phyloP scores from a whole-genome alignment of 2,113 vertebrate species.

The Lota lota region DNA sequence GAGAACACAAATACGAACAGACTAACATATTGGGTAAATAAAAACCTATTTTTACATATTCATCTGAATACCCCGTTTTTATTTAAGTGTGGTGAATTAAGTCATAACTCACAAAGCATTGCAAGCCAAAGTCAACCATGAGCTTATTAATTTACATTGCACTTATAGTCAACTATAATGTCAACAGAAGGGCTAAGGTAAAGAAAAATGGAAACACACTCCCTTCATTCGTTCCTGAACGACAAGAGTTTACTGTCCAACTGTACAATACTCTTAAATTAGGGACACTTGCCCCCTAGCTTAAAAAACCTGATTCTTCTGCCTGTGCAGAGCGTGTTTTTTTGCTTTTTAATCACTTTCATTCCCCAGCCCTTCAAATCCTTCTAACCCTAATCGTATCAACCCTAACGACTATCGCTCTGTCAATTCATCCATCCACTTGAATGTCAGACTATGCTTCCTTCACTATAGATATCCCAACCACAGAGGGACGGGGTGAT shows the following conservation, averaged over 20 bases:
- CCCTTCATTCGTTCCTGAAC: no score
- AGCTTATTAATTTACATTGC: no score
- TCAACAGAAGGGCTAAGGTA: no score
- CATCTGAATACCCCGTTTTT: no score
- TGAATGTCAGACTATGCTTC: constrained; percentile 12
- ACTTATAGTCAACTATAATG: no score
- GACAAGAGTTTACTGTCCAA: neutral
- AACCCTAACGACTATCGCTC: constrained; percentile 11
- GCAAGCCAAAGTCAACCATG: no score
- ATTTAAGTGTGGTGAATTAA: no score
- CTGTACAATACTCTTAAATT: neutral
- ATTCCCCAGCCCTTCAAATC: constrained; percentile 2
- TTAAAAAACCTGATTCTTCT: neutral
- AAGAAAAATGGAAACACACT: no score
- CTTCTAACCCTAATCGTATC: constrained; percentile 6
- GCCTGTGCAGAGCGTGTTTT: neutral
- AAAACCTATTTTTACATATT: no score
- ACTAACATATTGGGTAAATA: no score
- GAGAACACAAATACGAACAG: constrained; percentile 2
- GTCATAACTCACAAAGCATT: no score
- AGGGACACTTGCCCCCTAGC: constrained; percentile 16
- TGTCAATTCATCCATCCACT: constrained; percentile 11
- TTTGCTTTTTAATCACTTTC: constrained; percentile 17
- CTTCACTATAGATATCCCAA: constrained; percentile 26
- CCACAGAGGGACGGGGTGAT: constrained; percentile 41